phyloP scores from a whole-genome alignment of 2,797 vertebrate genomes.

The Propithecus deckenii region DNA sequence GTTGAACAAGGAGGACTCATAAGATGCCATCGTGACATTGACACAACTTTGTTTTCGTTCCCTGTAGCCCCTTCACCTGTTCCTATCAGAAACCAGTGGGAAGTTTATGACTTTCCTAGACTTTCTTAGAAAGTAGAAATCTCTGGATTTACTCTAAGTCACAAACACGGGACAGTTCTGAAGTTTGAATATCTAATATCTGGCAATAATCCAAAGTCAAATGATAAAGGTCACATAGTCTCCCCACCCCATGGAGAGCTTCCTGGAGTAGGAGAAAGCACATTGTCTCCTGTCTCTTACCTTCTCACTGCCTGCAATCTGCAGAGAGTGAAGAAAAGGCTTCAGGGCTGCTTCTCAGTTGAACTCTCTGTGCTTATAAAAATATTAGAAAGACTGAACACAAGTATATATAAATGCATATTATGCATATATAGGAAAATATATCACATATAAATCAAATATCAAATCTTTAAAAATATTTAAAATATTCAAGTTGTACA shows the following conservation, averaged over 20 bases:
- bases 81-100: not conserved
- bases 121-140: not conserved
- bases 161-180: not conserved
- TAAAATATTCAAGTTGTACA: not conserved
- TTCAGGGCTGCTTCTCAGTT: not conserved
- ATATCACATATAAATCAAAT: not conserved
- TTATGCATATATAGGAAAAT: not conserved
- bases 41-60: not conserved
- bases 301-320: no score
- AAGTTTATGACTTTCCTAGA: not conserved
- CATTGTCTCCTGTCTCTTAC: not conserved
- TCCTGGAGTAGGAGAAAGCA: not conserved
- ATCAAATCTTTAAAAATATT: not conserved
- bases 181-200: not conserved
- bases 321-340: not conserved
- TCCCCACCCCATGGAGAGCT: not conserved
- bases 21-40: not conserved
- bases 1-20: not conserved
- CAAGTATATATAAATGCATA: not conserved
- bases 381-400: not conserved
- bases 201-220: not conserved
- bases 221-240: not conserved
- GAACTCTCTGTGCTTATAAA: not conserved
- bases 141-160: not conserved
- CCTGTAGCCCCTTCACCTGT: not conserved